Base-by-base conservation (phyloP, 2,797 vertebrate species). In the Enteromius afrohamiltoni region DNA sequence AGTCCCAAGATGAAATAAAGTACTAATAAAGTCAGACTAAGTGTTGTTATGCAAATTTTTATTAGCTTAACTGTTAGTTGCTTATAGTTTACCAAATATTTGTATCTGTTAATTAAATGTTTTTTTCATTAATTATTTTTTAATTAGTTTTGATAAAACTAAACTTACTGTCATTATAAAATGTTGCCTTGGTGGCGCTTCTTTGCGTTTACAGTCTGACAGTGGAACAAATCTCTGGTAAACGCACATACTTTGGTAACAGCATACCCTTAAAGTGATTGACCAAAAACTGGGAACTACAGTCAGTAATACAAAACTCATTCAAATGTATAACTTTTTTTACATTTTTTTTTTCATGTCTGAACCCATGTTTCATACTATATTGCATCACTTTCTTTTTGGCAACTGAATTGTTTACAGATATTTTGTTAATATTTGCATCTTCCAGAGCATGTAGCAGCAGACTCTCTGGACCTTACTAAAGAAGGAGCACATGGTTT, bases 401-500 rank as follows among this genome's bases (percentile, higher is more conserved):
- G 40, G 40, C 45, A 79, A 82, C 26, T 62, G 47, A 82, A 74
- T 34, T 29, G 23, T 77, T 82, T 68, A 62, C 49, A 76, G 69
- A 84, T 80, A 81, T 88, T 82, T 84, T 80, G 76, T 77, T 86
- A 84, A 82, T 55, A 77, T 87, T 82, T 84, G 55, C 37, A 80
- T 85, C 42, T 80, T 77, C 17, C 58, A 73, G 51, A 68, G 19
- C 70, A 67, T 42, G 51, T 45, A 73, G 67, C 62, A 79, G 51
- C 42, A 19, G 73, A 74, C 23, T 51, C 42, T 85, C 77, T 85
- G 73, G 81, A 77, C 85, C 49, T 55, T 77, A 79, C 6, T 70
- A 75, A 83, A 83, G 21, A 84, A 82, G 69, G 42, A 58, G 84
- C 90, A 90, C 88, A 93, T 91, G 91, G 89, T 91, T 92, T 91